Evolutionary conservation across 2,113 vertebrate genomes (phyloP).

Genomic region (Meles meles): DNA sequence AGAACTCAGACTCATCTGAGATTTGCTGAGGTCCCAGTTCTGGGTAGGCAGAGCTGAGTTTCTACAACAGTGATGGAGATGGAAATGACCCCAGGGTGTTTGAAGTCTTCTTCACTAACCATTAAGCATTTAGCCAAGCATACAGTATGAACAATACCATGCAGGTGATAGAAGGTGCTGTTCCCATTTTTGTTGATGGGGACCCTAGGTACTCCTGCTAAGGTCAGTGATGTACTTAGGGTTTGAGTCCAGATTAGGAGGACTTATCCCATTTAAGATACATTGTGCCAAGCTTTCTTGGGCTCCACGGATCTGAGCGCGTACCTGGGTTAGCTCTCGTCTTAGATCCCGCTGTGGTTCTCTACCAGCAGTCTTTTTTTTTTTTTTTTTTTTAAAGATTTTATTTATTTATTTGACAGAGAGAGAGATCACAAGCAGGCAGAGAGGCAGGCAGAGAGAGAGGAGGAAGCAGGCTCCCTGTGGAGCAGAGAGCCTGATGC

Average conservation of each 20-base stretch:
- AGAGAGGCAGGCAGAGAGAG: too few species aligned
- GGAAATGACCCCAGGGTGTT: background rate
- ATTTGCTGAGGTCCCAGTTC: background rate
- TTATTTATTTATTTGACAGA: too few species aligned
- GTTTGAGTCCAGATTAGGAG: background rate
- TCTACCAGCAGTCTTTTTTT: background rate
- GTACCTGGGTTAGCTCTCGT: background rate
- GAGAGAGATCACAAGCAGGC: too few species aligned
- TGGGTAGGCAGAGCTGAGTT: background rate
- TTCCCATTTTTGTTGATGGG: conserved; percentile 3
- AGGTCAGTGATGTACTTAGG: background rate
- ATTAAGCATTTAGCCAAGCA: background rate
- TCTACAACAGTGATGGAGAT: background rate
- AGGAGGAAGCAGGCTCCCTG: too few species aligned
- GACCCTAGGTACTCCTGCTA: background rate
- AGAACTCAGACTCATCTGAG: background rate
- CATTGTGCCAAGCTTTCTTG: background rate
- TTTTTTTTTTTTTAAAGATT: too few species aligned
- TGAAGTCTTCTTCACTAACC: background rate
- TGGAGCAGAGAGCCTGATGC: too few species aligned
- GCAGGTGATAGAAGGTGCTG: background rate
- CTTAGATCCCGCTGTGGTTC: background rate
- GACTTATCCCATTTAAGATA: background rate
- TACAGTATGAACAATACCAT: background rate
- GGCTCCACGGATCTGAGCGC: background rate